These are phyloP conservation scores for Cosmorhoe ocellata DNA, from an alignment of 2,888 invertebrate species.

Conservation along the genomic window DNA sequence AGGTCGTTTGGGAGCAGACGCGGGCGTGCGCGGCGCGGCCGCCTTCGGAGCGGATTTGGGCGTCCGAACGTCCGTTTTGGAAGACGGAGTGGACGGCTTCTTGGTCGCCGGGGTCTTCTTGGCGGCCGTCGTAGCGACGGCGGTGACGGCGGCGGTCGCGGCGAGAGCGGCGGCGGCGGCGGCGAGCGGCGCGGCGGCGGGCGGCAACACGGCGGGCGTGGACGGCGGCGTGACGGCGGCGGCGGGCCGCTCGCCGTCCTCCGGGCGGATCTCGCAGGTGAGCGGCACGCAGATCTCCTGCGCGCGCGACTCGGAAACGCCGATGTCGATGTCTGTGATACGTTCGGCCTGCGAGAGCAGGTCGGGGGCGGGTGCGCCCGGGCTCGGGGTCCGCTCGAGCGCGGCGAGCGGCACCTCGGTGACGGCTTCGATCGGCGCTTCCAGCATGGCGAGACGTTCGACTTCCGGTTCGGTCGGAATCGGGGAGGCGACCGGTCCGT, in stretches of 20 bases:
- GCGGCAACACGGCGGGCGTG: constrained; percentile 46
- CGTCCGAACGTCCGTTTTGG: constrained; percentile 45
- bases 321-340: constrained; percentile 70
- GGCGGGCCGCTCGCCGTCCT: constrained; percentile 53
- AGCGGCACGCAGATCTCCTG: constrained; percentile 77
- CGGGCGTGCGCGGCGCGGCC: constrained; percentile 42
- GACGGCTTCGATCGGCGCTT: constrained; percentile 21
- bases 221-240: constrained; percentile 44
- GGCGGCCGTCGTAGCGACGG: constrained; percentile 41
- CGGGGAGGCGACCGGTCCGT: constrained; percentile 21
- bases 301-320: constrained; percentile 66
- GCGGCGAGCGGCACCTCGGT: constrained; percentile 21
- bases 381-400: too few species aligned
- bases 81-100: constrained; percentile 48
- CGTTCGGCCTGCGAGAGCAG: constrained; percentile 61
- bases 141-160: constrained; percentile 37
- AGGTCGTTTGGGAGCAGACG: constrained; percentile 37
- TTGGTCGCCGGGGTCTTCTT: constrained; percentile 38
- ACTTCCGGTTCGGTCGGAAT: constrained; percentile 22
- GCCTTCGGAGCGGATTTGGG: constrained; percentile 45
- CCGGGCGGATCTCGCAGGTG: constrained; percentile 63
- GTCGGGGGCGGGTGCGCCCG: constrained; percentile 58
- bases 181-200: constrained; percentile 48
- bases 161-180: constrained; percentile 50
- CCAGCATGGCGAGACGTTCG: not conserved